Evolutionary conservation across 2,888 invertebrate species (phyloP).

Genomic region (Caenorhabditis becei): DNA sequence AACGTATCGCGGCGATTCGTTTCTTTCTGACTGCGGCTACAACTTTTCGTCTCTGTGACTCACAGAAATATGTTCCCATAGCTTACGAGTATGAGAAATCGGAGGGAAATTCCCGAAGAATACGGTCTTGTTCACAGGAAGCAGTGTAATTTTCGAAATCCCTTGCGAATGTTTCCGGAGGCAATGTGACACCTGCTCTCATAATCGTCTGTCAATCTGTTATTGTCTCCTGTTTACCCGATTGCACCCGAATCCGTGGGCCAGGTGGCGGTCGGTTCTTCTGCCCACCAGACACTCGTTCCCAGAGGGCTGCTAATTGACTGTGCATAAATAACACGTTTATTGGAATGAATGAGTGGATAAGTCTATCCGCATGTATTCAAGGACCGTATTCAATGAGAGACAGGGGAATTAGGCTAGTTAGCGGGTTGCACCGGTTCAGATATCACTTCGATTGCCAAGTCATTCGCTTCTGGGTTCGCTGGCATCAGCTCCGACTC

Average conservation of each 20-base stretch:
- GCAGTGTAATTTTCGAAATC: not conserved
- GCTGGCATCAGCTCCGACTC: not conserved
- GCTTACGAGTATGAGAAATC: slow-evolving; percentile 40
- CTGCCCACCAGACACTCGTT: slow-evolving; percentile 4
- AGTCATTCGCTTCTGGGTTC: not conserved
- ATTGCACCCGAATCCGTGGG: slow-evolving; percentile 1
- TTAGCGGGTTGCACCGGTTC: not conserved
- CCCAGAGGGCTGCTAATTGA: slow-evolving; percentile 14
- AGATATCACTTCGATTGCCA: slow-evolving; percentile 1
- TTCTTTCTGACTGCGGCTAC: not conserved
- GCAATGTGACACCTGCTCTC: slow-evolving; percentile 18
- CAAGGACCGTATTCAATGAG: not conserved
- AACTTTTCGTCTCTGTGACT: slow-evolving; percentile 4
- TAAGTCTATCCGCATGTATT: not conserved
- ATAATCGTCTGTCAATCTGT: slow-evolving; percentile 20
- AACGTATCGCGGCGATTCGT: not conserved
- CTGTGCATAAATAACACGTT: not conserved
- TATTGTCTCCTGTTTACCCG: slow-evolving; percentile 25
- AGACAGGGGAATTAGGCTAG: not conserved
- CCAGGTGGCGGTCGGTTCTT: slow-evolving; percentile 5
- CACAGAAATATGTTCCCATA: slow-evolving; percentile 22
- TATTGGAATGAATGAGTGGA: not conserved
- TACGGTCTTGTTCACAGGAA: not conserved
- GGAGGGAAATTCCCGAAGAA: not conserved
- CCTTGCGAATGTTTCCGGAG: too few relatives aligned